A percentile compares a stretch with the other conserved stretches of the same genome.
phyloP scores from a whole-genome alignment of 2,888 invertebrate species.

The Epirrita christyi region DNA sequence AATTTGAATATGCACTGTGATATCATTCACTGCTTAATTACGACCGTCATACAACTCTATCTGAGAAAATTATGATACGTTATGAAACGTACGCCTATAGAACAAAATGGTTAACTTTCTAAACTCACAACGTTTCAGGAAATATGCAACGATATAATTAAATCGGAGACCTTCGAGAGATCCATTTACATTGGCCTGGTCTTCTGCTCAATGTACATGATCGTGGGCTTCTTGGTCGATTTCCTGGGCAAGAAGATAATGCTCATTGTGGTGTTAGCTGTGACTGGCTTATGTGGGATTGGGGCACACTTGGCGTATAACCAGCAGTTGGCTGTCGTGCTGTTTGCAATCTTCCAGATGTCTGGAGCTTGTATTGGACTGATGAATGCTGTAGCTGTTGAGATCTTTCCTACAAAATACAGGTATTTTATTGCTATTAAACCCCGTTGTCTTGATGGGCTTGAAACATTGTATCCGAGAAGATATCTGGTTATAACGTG shows the following conservation, averaged over 20 bases:
- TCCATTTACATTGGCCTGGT: constrained; percentile 87
- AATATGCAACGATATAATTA: constrained; percentile 82
- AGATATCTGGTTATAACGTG: too few species aligned
- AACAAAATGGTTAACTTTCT: too few species aligned
- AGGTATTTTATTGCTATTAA: constrained; percentile 49
- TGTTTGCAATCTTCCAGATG: constrained; percentile 83
- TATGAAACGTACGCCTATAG: too few species aligned
- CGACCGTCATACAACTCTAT: too few species aligned
- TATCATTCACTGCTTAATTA: too few species aligned
- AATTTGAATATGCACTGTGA: too few species aligned
- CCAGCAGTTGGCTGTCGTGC: constrained; percentile 84
- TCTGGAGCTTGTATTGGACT: constrained; percentile 84
- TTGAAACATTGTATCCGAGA: background rate
- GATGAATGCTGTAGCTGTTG: constrained; percentile 84
- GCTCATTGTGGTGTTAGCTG: constrained; percentile 73
- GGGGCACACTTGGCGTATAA: constrained; percentile 85
- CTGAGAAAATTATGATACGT: too few species aligned
- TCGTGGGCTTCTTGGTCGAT: constrained; percentile 86
- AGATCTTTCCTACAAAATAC: constrained; percentile 84
- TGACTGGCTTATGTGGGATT: constrained; percentile 84
- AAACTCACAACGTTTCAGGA: constrained; percentile 44
- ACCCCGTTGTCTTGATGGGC: background rate
- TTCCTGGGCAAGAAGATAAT: constrained; percentile 82
- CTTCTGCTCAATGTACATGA: constrained; percentile 86
- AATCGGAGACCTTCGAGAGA: constrained; percentile 86